These are phyloP conservation scores for Lepidonotus clava DNA, from an alignment of 2,888 invertebrate genomes.

Conservation along the genomic window DNA sequence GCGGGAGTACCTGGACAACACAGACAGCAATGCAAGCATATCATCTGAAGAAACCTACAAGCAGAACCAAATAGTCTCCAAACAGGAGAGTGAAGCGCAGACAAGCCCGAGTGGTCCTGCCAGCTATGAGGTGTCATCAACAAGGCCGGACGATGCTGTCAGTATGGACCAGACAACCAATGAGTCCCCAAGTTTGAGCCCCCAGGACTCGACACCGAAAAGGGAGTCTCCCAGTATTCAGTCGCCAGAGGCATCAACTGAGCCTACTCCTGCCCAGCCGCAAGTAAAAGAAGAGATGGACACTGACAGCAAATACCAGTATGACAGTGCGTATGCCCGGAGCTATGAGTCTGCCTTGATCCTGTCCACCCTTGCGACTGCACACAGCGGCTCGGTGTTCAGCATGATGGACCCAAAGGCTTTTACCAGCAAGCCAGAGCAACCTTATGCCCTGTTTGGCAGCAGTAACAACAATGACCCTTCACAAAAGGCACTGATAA, in stretches of 20 bases:
- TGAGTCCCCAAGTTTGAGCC: slow-evolving; percentile 37
- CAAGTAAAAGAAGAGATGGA: slow-evolving; percentile 43
- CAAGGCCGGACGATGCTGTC: slow-evolving; percentile 51
- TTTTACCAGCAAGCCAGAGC: slow-evolving; percentile 4
- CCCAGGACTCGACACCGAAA: slow-evolving; percentile 21
- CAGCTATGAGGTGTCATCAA: slow-evolving; percentile 49
- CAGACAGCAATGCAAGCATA: slow-evolving; percentile 56
- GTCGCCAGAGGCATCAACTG: background rate
- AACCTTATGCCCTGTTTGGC: slow-evolving; percentile 19
- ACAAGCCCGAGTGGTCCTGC: slow-evolving; percentile 34
- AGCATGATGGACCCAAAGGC: slow-evolving; percentile 35
- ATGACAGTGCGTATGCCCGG: slow-evolving; percentile 40
- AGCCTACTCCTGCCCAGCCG: background rate
- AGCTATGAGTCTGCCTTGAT: slow-evolving; percentile 38
- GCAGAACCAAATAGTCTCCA: background rate
- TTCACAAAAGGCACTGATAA: slow-evolving; percentile 34
- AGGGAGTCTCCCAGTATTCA: background rate
- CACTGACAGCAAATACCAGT: slow-evolving; percentile 13
- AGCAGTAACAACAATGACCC: slow-evolving; percentile 34
- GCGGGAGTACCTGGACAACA: slow-evolving; percentile 47
- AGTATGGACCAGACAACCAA: slow-evolving; percentile 24
- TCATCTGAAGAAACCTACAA: slow-evolving; percentile 52
- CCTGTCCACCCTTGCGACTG: slow-evolving; percentile 34
- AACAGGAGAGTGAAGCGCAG: slow-evolving; percentile 41
- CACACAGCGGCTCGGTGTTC: slow-evolving; percentile 20